These are phyloP conservation scores for Lapara coniferarum DNA, from an alignment of 2,888 invertebrate genomes.

Conservation along the genomic window DNA sequence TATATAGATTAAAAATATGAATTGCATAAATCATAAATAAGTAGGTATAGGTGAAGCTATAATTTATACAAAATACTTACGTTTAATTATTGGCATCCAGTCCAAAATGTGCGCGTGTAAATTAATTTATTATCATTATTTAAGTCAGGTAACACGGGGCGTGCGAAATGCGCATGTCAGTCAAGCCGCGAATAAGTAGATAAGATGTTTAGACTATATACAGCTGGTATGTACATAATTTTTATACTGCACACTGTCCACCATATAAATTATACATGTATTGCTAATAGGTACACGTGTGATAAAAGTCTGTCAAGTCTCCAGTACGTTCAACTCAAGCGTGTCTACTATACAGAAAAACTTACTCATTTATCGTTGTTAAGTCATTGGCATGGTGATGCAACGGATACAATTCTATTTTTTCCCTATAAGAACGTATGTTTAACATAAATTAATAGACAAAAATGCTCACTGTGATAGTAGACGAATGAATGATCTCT, in stretches of 20 bases:
- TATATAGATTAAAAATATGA: background rate
- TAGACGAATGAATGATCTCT: too few species aligned
- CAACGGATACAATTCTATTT: too few species aligned
- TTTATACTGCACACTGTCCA: background rate
- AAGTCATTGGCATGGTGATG: background rate
- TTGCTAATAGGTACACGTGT: background rate
- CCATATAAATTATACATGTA: constrained; percentile 14
- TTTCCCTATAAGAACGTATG: too few species aligned
- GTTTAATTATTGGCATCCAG: constrained; percentile 41
- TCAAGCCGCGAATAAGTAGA: constrained; percentile 25
- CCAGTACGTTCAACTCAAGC: background rate
- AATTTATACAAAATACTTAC: constrained; percentile 43
- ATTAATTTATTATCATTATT: constrained; percentile 50
- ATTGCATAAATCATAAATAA: background rate
- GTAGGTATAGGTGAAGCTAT: background rate
- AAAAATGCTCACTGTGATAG: too few species aligned
- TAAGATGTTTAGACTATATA: constrained; percentile 25
- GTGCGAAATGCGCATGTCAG: constrained; percentile 40
- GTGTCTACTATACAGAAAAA: background rate
- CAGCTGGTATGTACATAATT: constrained; percentile 8
- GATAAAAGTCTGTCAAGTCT: background rate
- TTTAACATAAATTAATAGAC: too few species aligned
- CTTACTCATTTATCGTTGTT: background rate
- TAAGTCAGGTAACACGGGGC: constrained; percentile 43
- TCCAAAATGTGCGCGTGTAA: constrained; percentile 56